Evolutionary conservation across 2,797 vertebrate species (phyloP), one percentile per base, ranked within the genome.

Genomic region (Allochrocebus solatus): DNA sequence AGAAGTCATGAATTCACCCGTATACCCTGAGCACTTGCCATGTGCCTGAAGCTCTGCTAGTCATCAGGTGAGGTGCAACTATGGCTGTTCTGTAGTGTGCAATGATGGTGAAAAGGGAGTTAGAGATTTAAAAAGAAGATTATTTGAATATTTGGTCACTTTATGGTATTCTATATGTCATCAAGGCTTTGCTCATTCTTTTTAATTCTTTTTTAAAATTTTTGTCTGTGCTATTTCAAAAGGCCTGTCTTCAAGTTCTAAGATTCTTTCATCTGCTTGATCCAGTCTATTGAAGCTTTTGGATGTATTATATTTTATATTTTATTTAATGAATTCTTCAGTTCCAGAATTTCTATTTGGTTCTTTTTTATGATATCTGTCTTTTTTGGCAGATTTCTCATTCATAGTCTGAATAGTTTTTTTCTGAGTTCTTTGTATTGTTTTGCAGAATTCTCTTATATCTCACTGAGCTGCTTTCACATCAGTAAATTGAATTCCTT

Each of bases 221-320:
- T 72, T 22, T 72, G n/a, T 72, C n/a, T 72, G 67, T 36, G 19
- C 22, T 36, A 72, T 72, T 72, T 72, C n/a, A 72, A 72, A 72
- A 72, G 67, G 10, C 19, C n/a, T 39, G n/a, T 72, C 67, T 39
- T 72, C n/a, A 39, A 72, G 9, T 72, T 72, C 67, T 39, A 36
- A 72, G 67, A 72, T 72, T 72, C 67, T 72, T 72, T 72, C n/a
- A 36, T 72, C n/a, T 72, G 67, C 67, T 72, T 72, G n/a, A 36
- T 72, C 21, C 36, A 39, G n/a, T 22, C n/a, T 72, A 39, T 72
- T 72, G 67, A 72, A 72, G 19, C n/a, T 72, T 72, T 72, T 72
- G 19, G 36, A 72, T 39, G 19, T 72, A 72, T 67, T 67, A n/a
- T 8, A 67, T 72, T 72, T 72, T 72, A 36, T 72, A 72, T 36